Conservation (phyloP, 2,888 invertebrate genomes). For the Aphrophora alni region DNA sequence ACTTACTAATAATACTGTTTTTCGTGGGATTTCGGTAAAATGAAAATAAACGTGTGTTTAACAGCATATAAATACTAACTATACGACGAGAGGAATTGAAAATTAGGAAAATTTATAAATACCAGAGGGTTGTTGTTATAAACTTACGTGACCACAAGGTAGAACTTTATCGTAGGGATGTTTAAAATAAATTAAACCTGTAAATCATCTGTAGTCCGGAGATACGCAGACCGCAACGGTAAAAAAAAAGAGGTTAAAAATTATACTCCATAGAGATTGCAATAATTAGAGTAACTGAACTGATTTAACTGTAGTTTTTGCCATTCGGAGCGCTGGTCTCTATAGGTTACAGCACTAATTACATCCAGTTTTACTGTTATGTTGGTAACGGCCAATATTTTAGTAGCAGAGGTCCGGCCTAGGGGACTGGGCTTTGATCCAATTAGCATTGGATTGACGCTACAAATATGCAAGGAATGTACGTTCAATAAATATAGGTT, state of each 20-base stretch:
- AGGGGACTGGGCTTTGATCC: background rate
- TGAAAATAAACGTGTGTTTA: background rate
- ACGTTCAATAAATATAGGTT: background rate
- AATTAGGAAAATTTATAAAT: background rate
- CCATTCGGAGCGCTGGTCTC: background rate
- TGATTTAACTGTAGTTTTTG: constrained; percentile 4
- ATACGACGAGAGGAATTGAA: background rate
- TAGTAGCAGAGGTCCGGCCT: background rate
- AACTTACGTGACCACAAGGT: background rate
- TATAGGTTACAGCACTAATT: too few relatives aligned
- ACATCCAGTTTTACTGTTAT: background rate
- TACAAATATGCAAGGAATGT: background rate
- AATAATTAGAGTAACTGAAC: constrained; percentile 6
- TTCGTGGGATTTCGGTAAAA: background rate
- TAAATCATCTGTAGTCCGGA: constrained; percentile 34
- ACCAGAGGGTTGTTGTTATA: background rate
- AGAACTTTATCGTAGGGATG: constrained; percentile 22
- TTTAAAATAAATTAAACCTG: constrained; percentile 39
- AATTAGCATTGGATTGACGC: background rate
- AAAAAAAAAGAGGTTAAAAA: constrained; percentile 3
- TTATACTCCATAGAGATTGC: background rate
- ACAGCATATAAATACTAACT: background rate
- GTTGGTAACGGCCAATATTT: background rate
- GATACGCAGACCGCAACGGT: background rate
- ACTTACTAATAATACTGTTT: background rate